phyloP scores from a whole-genome alignment of 2,797 vertebrate species.

The Urocyon cinereoargenteus region DNA sequence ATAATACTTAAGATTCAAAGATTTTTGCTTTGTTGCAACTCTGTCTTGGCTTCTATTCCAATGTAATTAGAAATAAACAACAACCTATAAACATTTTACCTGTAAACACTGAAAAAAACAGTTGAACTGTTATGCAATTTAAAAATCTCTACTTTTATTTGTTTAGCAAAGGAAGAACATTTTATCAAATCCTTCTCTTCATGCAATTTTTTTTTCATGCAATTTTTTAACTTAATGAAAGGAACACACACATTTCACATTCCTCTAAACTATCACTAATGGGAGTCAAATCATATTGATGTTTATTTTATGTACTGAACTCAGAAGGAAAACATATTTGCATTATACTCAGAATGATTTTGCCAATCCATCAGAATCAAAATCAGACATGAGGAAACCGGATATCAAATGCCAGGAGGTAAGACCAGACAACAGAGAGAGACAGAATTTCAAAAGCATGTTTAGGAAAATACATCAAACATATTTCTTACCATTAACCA shows the following conservation, averaged over 20 bases:
- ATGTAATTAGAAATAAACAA: constrained; percentile 82
- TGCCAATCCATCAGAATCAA: constrained; percentile 74
- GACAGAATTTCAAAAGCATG: constrained; percentile 86
- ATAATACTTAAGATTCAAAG: constrained; percentile 18
- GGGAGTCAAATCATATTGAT: constrained; percentile 69
- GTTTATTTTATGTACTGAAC: constrained; percentile 74
- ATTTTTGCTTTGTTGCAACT: constrained; percentile 30
- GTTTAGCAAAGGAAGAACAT: constrained; percentile 48
- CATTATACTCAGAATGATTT: constrained; percentile 82
- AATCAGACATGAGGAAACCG: constrained; percentile 86
- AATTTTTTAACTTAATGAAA: constrained; percentile 79
- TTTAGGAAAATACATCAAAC: constrained; percentile 85
- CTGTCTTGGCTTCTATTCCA: constrained; percentile 59
- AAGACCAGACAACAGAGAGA: constrained; percentile 85
- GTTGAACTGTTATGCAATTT: neutral
- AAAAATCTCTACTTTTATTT: constrained; percentile 57
- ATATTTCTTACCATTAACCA: constrained; percentile 82
- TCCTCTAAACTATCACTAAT: constrained; percentile 78
- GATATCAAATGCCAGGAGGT: constrained; percentile 84
- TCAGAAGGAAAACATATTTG: constrained; percentile 80
- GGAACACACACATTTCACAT: constrained; percentile 78
- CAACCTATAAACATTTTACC: constrained; percentile 74
- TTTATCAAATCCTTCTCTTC: constrained; percentile 77
- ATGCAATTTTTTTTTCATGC: constrained; percentile 70
- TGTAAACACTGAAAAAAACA: constrained; percentile 74